Base-by-base conservation (phyloP, 1,140 invertebrate genomes). In the Drosophila kohkoa region DNA sequence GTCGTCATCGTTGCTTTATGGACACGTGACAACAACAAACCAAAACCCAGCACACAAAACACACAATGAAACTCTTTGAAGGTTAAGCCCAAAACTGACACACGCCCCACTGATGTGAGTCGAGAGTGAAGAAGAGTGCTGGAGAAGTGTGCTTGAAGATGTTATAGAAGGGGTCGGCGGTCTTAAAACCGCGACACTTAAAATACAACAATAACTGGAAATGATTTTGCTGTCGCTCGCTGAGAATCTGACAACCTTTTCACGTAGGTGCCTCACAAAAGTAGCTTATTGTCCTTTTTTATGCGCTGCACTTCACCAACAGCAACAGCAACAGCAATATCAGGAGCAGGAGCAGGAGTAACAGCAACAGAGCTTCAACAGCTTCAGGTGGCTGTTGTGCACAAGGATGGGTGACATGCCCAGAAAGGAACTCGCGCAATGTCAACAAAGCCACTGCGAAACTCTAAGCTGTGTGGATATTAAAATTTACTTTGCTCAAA, bases 281-380 rank as follows among this genome's bases (percentile, higher is more conserved):
- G 82, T 87, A 76, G 83, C 83, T 87, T 87, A 87, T 83, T 88
- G 83, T 87, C 85, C 85, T 87, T 87, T 87, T 87, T 89, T 20
- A 89, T 78, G 83, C 77, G 83, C 67, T 83, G 83, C 85, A 89
- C 81, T 87, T 81, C 60, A 66, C 16, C 16, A 20, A 52, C 46
- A 46, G 35, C 35, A 38, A 8, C 35, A 38, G 8, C 35, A 38
- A 2, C 35, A 38, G 35, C 35, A 38, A 2, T 20, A 20, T 20
- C 8, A 38, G 35, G 7, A 38, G 7, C 35, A 38, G 35, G 5
- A 7, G 7, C 5, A 32, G 30, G 5, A 32, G 1, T 2, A 32
- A 2, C 30, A 32, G 30, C 30, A 32, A 6, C 30, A 32, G 30
- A 6, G 30, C 30, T 32, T 3, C 20, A 20, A 58, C 45, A 43